phyloP scores from a whole-genome alignment of 1,140 invertebrate species.

The Venustaconcha ellipsiformis region DNA sequence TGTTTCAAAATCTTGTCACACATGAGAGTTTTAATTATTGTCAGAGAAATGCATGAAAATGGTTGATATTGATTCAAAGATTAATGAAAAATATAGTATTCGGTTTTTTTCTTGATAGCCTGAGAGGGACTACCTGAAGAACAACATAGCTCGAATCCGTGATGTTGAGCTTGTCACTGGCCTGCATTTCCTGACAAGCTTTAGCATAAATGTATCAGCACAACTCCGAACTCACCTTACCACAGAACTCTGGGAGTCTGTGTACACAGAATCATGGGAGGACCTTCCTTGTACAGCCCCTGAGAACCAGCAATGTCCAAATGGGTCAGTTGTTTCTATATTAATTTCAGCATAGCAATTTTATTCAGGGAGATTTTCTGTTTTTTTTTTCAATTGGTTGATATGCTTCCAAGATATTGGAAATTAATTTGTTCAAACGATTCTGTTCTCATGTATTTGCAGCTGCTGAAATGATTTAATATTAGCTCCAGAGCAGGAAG shows the following conservation, averaged over 20 bases:
- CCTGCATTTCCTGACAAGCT: constrained; percentile 31
- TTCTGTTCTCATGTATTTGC: no score
- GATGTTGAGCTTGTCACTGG: constrained; percentile 58
- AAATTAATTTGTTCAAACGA: no score
- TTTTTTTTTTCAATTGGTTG: no score
- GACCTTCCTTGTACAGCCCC: constrained; percentile 35
- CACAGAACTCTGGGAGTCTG: constrained; percentile 35
- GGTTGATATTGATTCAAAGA: no score
- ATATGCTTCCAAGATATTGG: no score
- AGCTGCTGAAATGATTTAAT: no score
- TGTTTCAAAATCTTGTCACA: no score
- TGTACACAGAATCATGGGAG: constrained; percentile 30
- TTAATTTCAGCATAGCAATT: no score
- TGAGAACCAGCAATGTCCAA: constrained; percentile 25
- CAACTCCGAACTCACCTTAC: constrained; percentile 37
- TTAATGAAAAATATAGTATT: not conserved
- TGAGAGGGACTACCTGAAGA: constrained; percentile 39
- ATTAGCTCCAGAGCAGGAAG: no score
- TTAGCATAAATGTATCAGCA: constrained; percentile 10
- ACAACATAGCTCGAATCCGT: constrained; percentile 53
- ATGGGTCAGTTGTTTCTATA: constrained; percentile 50
- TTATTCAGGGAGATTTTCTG: no score
- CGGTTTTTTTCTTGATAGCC: constrained; percentile 20
- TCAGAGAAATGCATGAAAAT: no score
- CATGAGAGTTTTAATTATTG: no score